Percentiles rank a stretch among this genome's conserved stretches.
Conservation (phyloP, 64 coral and sea anemone species). For the Stichodactyla mertensii region DNA sequence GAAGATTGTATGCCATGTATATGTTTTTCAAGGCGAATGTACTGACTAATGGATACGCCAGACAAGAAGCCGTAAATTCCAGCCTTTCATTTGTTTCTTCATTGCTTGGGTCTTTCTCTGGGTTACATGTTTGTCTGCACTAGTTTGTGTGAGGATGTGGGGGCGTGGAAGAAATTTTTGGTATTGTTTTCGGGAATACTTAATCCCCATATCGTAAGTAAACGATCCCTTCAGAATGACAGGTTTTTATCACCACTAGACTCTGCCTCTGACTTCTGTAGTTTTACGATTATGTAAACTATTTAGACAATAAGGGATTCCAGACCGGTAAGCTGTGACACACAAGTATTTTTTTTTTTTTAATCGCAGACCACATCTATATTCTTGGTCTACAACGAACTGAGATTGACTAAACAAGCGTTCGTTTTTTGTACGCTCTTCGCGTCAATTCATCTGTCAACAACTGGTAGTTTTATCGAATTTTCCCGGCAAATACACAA, state of each 20-base stretch:
- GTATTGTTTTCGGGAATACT: slow-evolving; percentile 22
- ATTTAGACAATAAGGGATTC: slow-evolving; percentile 35
- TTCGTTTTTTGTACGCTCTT: background rate
- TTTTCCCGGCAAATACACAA: slow-evolving; percentile 4
- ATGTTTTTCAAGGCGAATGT: background rate
- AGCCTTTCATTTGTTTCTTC: background rate
- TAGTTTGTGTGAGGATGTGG: background rate
- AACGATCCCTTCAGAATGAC: slow-evolving; percentile 19
- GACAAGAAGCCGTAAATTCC: background rate
- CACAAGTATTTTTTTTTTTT: background rate
- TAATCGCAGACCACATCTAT: slow-evolving; percentile 5
- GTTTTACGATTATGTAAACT: slow-evolving; percentile 53
- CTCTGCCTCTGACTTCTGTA: slow-evolving; percentile 6
- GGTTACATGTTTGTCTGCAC: background rate
- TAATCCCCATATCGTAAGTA: slow-evolving; percentile 22
- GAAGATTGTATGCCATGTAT: too few relatives aligned
- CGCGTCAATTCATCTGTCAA: slow-evolving; percentile 26
- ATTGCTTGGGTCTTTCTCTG: background rate
- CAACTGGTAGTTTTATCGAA: slow-evolving; percentile 12
- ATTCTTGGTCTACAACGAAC: background rate
- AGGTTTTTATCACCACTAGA: slow-evolving; percentile 16
- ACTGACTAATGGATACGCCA: background rate
- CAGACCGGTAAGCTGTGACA: background rate
- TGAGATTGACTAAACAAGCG: background rate
- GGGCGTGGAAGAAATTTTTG: slow-evolving; percentile 14